Conservation (phyloP, 1,140 invertebrate species). For the Platorchestia sp. region DNA sequence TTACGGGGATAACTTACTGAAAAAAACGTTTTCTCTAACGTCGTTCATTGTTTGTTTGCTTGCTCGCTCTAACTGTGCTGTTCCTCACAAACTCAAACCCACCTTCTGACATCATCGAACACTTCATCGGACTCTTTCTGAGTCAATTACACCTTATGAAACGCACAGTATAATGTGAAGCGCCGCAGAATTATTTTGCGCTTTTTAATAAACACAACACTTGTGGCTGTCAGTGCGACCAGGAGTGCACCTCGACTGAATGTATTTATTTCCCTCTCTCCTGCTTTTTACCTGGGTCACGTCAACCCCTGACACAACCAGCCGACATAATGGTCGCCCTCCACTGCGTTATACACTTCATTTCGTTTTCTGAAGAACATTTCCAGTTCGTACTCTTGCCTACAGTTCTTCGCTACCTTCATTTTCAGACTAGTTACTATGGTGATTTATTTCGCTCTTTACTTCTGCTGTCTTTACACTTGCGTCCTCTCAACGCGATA, state of each 20-base stretch:
- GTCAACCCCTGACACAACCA: not conserved
- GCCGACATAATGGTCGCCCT: not conserved
- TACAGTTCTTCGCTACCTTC: not conserved
- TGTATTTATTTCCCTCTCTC: not conserved
- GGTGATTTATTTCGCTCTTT: not conserved
- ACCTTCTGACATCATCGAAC: not conserved
- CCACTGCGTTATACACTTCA: not conserved
- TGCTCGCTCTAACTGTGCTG: not conserved
- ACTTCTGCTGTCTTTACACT: not conserved
- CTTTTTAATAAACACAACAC: not conserved
- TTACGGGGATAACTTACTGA: not conserved
- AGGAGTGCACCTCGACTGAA: not conserved
- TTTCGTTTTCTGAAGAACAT: too few relatives aligned
- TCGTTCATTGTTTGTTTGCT: not conserved
- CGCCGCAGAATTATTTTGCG: not conserved
- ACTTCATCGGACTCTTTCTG: not conserved
- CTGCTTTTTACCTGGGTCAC: not conserved
- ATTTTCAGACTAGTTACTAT: not conserved
- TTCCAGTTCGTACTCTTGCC: too few relatives aligned
- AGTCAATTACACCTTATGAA: not conserved
- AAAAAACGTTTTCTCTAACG: not conserved
- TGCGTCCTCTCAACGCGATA: not conserved
- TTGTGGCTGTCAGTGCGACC: not conserved
- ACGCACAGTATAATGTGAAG: not conserved
- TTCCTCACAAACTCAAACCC: not conserved